A percentile compares a stretch with the other conserved stretches of the same genome.
These are phyloP conservation scores for Sigmodon hispidus DNA, from an alignment of 2,113 vertebrate genomes.

Conservation along the genomic window DNA sequence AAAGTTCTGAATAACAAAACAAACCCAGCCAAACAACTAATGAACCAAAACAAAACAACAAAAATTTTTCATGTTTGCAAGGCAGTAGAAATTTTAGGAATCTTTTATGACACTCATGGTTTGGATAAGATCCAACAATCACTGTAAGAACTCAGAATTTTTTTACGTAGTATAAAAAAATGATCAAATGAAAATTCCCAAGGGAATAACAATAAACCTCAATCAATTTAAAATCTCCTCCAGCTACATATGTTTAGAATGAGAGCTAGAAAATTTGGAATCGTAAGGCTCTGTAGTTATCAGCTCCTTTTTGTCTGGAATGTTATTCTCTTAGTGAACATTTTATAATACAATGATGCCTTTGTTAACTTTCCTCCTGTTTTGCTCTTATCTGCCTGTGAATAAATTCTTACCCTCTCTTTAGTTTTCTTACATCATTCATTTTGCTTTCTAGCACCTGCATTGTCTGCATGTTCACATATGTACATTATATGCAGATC, in stretches of 20 bases:
- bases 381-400: neutral
- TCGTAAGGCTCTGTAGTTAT: neutral
- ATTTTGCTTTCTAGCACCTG: neutral
- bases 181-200: neutral
- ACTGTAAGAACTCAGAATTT: fast-evolving
- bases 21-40: fast-evolving
- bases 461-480: neutral
- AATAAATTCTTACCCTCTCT: neutral
- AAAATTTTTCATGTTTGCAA: neutral
- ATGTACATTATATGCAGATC: neutral
- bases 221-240: neutral
- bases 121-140: too few species aligned
- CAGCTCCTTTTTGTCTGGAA: neutral
- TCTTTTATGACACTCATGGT: neutral
- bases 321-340: neutral
- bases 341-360: neutral
- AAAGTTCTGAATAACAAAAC: neutral
- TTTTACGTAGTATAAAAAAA: neutral
- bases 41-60: too few species aligned
- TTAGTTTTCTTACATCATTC: neutral
- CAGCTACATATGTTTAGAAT: neutral
- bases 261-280: neutral
- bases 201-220: neutral
- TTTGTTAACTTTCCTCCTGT: neutral
- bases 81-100: neutral